A percentile compares a stretch with the other conserved stretches of the same genome.
Evolutionary conservation across 2,888 invertebrate genomes (phyloP).

Genomic region (Eremobia ochroleuca): DNA sequence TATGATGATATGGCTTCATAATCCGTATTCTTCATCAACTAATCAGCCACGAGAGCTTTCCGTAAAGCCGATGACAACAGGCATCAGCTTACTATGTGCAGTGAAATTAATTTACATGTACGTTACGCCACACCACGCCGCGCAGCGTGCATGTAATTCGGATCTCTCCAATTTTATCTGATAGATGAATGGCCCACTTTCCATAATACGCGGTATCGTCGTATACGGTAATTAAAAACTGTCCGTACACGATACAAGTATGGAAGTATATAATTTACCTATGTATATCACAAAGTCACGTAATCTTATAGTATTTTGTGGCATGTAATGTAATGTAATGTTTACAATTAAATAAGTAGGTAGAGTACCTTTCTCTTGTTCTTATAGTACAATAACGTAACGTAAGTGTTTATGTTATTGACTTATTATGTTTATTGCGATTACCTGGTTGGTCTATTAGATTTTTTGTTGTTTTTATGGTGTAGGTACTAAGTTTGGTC

Average conservation of each 20-base stretch:
- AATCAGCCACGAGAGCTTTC: constrained; percentile 28
- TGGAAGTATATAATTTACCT: constrained; percentile 51
- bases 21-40: background rate
- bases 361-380: constrained; percentile 68
- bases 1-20: background rate
- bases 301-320: constrained; percentile 59
- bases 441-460: constrained; percentile 28
- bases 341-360: constrained; percentile 57
- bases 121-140: constrained; percentile 43
- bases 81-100: constrained; percentile 14
- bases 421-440: constrained; percentile 49
- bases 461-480: constrained; percentile 29
- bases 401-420: constrained; percentile 49
- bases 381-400: constrained; percentile 50
- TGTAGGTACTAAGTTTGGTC: constrained; percentile 1
- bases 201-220: constrained; percentile 46
- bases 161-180: constrained; percentile 60
- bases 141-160: constrained; percentile 51
- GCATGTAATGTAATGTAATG: constrained; percentile 54
- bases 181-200: constrained; percentile 57
- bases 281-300: constrained; percentile 45
- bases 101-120: constrained; percentile 36
- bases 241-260: constrained; percentile 35
- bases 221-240: constrained; percentile 53
- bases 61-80: constrained; percentile 17